Conservation (phyloP, 1,140 invertebrate genomes). For the Branchinecta lindahli region DNA sequence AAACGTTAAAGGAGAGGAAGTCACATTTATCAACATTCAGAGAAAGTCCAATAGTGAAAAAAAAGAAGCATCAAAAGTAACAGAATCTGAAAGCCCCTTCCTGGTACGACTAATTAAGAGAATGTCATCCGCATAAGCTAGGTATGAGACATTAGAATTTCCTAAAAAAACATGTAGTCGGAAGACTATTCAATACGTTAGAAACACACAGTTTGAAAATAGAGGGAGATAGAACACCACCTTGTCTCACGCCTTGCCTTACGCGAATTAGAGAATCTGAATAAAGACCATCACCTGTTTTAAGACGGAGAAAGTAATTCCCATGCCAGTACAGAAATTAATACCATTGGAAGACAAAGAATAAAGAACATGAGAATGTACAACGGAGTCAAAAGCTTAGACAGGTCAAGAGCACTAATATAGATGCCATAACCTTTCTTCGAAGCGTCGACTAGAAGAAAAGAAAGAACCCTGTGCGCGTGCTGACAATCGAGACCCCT, state of each 20-base stretch:
- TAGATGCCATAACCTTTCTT: not conserved
- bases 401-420: not conserved
- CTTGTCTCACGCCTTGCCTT: slow-evolving; percentile 7
- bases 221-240: slow-evolving; percentile 1
- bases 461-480: not conserved
- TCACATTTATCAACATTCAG: no score
- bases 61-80: no score
- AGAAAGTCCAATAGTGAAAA: no score
- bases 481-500: slow-evolving; percentile 8
- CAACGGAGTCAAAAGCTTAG: not conserved
- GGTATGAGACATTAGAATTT: slow-evolving; percentile 5
- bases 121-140: slow-evolving; percentile 5
- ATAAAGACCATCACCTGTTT: not conserved
- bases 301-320: not conserved
- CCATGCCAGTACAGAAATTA: not conserved
- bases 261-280: slow-evolving; percentile 6
- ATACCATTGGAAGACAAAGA: slow-evolving; percentile 1
- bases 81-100: no score
- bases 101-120: slow-evolving; percentile 2
- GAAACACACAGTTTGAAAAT: slow-evolving; percentile 6
- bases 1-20: no score
- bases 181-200: slow-evolving; percentile 9
- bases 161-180: not conserved
- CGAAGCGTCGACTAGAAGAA: no score
- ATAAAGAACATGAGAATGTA: not conserved